Evolutionary conservation across 1,140 invertebrate genomes (phyloP), one percentile per base, ranked within the genome.

Genomic region (Zaprionus ghesquierei): DNA sequence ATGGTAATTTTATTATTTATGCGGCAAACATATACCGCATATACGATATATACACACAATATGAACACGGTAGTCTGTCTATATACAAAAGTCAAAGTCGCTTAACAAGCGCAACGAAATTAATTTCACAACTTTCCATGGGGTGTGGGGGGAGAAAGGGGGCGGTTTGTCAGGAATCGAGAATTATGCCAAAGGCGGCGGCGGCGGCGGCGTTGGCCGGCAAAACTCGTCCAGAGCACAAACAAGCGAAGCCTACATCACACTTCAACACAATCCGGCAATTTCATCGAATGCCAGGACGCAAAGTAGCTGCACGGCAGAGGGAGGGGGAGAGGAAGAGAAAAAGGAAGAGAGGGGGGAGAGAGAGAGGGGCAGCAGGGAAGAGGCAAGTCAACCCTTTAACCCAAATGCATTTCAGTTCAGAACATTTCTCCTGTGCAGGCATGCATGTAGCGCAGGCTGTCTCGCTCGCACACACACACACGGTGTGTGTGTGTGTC

Each of bases 171-270:
- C 60, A 25, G 50, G 51, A 74, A 29, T 56, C 75, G 70, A 68
- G 76, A 84, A 89, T 81, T 82, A 81, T 84, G 81, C 79, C 79
- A 79, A 77, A 76, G 79, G 76, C 72, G 13, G 13, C 25, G 25
- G 25, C 25, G 3, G 6, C 25, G 25, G 25, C 25, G 25, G 6
- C 25, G 25, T 4, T 6, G 25, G 6, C 27, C 27, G 27, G 27
- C 27, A 29, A 29, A 29, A 9, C 72, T 38, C 71, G 69, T 80
- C 70, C 73, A 62, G 80, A 51, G 75, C 68, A 72, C 84, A 79
- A 87, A 89, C 84, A 89, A 89, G 80, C 87, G 87, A 90, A 84
- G 87, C 87, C 87, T 87, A 90, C 82, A 90, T 90, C 87, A 90
- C 87, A 90, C 87, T 87, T 90, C 87, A 90, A 90, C 87, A 90